Base-by-base conservation (phyloP, 2,888 invertebrate genomes). In the Helicoverpa assulta region DNA sequence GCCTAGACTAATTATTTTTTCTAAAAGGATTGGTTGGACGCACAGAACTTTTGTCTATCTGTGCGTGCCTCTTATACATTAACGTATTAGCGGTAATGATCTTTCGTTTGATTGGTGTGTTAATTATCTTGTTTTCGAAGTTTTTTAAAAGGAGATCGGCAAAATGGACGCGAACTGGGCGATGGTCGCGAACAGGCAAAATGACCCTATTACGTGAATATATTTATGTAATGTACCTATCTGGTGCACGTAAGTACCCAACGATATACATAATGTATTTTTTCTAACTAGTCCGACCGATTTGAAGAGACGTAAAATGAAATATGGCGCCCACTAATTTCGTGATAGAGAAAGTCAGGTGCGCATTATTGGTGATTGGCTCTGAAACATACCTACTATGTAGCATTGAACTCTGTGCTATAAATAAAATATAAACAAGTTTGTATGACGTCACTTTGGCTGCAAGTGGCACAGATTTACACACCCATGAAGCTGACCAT, bases 321-420 rank as follows among this genome's bases (percentile, higher is more conserved):
- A 47, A 53, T 26, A 40, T 72, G n/a, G 26, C 37, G 26, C 26
- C 12, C 21, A 52, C 67, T 18, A 52, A 33, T 33, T 52, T 54
- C 21, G 12, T 26, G 19, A 56, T 56, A 64, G 40, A 21, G 33
- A 81, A 78, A 68, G 57, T 62, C 37, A 33, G 47, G 66, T 56
- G 60, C 63, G 64, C 61, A 52, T 40, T 55, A 53, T 56, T 58
- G 29, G 54, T 60, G 63, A 72, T 72, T 71, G 63, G 67, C 33
- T 67, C 54, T 73, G 58, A 67, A 68, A 67, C 63, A 74, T 59
- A n/a, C n/a, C n/a, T n/a, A n/a, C n/a, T n/a, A 59, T 73, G 69
- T 76, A 78, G 70, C 80, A 84, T 83, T 85, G 85, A 84, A 85
- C 84, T 85, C 77, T 68, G 26, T 40, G 59, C 78, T 80, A 78